A percentile compares a stretch with the other conserved stretches of the same genome.
Evolutionary conservation across 2,113 vertebrate genomes (phyloP).

Genomic region (Falco punctatus): DNA sequence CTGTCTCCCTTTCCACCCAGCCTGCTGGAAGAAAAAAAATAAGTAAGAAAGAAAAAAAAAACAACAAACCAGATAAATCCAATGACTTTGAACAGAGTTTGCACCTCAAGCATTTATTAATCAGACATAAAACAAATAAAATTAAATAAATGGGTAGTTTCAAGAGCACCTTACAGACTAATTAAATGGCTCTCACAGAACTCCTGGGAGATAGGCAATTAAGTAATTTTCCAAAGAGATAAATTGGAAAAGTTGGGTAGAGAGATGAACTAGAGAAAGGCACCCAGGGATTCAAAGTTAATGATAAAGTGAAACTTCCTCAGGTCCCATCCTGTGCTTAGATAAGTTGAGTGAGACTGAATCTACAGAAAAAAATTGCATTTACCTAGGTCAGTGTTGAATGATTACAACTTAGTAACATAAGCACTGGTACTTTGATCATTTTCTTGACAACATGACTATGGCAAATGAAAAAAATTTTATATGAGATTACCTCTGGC

Average conservation of each 20-base stretch:
- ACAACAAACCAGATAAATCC: neutral
- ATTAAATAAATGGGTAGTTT: conserved; percentile 23
- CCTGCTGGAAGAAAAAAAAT: neutral
- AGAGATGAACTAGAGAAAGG: neutral
- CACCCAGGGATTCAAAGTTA: conserved; percentile 9
- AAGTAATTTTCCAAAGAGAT: conserved; percentile 48
- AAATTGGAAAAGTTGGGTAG: conserved; percentile 30
- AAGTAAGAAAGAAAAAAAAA: neutral
- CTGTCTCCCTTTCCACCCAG: neutral
- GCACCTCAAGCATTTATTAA: neutral
- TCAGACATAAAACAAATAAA: conserved; percentile 47
- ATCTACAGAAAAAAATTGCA: neutral
- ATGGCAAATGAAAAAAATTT: neutral
- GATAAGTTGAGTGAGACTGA: neutral
- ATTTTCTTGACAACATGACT: neutral
- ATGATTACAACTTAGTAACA: neutral
- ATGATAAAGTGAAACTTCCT: neutral
- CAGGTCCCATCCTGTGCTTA: neutral
- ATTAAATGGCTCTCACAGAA: conserved; percentile 34
- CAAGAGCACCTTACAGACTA: conserved; percentile 44
- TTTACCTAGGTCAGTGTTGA: neutral
- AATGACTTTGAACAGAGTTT: conserved; percentile 38
- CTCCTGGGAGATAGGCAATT: conserved; percentile 43
- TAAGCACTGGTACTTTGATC: neutral
- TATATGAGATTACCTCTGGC: neutral